These are phyloP conservation scores for Thalassarche chlororhynchos DNA, from an alignment of 2,113 vertebrate species.

Conservation along the genomic window DNA sequence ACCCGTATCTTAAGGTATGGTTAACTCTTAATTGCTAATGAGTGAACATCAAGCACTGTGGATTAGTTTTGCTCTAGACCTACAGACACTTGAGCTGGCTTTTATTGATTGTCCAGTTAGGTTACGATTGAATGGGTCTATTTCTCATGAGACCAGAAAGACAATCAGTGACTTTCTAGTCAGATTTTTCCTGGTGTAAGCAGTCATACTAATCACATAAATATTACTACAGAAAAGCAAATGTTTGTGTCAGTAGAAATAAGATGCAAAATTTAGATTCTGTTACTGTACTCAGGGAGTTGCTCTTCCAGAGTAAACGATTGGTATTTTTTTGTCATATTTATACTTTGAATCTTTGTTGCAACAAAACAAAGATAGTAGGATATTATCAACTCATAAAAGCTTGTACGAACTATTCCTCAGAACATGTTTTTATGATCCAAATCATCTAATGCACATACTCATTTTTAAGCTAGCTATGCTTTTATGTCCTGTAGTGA, in stretches of 20 bases:
- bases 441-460: not conserved
- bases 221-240: not conserved
- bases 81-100: not conserved
- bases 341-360: not conserved
- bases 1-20: rapidly evolving
- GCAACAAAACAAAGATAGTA: not conserved
- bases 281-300: not conserved
- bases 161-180: not conserved
- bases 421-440: not conserved
- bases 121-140: not conserved
- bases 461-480: not conserved
- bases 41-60: not conserved
- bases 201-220: not conserved
- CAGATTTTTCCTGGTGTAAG: not conserved
- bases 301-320: not conserved
- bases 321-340: not conserved
- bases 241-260: not conserved
- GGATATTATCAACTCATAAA: not conserved
- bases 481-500: not conserved
- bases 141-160: not conserved
- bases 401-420: not conserved
- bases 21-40: not conserved
- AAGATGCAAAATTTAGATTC: not conserved
- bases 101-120: not conserved
- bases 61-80: not conserved